Evolutionary conservation across 2,888 invertebrate species (phyloP).

Genomic region (Cremastinae sp.): DNA sequence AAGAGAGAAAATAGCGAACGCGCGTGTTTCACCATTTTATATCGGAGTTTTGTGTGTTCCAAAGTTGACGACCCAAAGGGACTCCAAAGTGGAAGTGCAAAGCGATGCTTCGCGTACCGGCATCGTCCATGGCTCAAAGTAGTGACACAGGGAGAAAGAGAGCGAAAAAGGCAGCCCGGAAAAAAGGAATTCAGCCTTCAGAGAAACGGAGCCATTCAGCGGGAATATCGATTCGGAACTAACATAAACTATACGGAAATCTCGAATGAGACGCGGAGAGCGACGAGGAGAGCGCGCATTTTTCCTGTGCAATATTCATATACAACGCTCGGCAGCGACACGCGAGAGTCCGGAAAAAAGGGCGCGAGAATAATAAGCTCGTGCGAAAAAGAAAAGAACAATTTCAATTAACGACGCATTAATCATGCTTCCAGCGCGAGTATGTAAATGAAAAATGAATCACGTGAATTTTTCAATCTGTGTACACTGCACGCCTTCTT

Average conservation of each 20-base stretch:
- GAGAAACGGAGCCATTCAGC: neutral
- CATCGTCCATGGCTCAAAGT: conserved; percentile 40
- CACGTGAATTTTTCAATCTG: conserved; percentile 7
- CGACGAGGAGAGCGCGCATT: conserved; percentile 6
- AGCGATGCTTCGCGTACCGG: conserved; percentile 30
- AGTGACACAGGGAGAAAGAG: neutral
- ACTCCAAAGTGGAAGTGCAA: conserved; percentile 19
- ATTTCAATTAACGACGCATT: conserved; percentile 13
- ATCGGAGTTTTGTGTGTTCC: conserved; percentile 4
- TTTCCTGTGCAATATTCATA: conserved; percentile 40
- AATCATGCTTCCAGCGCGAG: conserved; percentile 1
- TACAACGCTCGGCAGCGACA: conserved; percentile 22
- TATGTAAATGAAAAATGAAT: conserved; percentile 9
- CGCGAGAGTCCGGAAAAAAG: neutral
- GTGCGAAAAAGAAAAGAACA: conserved; percentile 2
- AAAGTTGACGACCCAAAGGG: conserved; percentile 32
- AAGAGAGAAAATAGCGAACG: conserved; percentile 5
- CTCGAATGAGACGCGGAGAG: neutral
- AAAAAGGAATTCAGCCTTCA: neutral
- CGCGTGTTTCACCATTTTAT: too few species aligned
- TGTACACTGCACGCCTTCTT: neutral
- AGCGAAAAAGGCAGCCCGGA: neutral
- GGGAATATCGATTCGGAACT: conserved; percentile 38
- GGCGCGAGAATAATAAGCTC: neutral
- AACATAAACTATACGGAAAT: conserved; percentile 27